Evolutionary conservation across 1,140 invertebrate genomes (phyloP), one percentile per base, ranked within the genome.

Genomic region (Zaprionus kolodkinae): DNA sequence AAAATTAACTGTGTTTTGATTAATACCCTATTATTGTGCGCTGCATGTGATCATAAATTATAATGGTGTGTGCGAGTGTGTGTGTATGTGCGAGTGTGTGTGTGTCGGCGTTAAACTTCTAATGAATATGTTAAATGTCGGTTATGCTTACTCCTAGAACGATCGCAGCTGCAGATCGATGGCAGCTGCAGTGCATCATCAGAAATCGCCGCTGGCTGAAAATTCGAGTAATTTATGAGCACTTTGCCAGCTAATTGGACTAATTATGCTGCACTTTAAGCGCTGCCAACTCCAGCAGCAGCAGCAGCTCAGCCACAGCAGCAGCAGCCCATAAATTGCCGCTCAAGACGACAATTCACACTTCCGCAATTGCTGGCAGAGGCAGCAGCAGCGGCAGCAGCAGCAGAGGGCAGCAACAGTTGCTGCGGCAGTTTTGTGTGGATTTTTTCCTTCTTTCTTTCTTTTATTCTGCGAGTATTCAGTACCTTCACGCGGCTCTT

Each of bases 1-100:
- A 52, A 84, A 89, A 89, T 88, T 84, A 88, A 88, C 84, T 81
- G 81, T 89, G 81, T 75, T 89, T 89, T 85, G 78, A 89, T 88
- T 89, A 88, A 89, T 88, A 81, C 85, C 48, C 84, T 70, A 88
- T 87, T 88, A 87, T 83, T 79, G 55, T 73, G 45, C 80, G 64
- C 85, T 78, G 78, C 85, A 84, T 89, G 84, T 65, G 78, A 68
- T 81, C 72, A 78, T 75, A 72, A 68, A 81, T 80, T 75, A 83
- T 15, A 12, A n/a, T 38, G 27, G 35, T 15, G 30, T 65, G 25
- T 56, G 17, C 35, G 68, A 11, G 33, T 30, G 27, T 45, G 52
- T 43, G 17, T 45, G 30, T 33, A n/a, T n/a, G n/a, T n/a, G n/a
- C n/a, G n/a, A n/a, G n/a, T 45, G 56, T n/a, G 21, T 54, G 60